Conservation (phyloP, 2,888 invertebrate species). For the Drosophila infuscata region DNA sequence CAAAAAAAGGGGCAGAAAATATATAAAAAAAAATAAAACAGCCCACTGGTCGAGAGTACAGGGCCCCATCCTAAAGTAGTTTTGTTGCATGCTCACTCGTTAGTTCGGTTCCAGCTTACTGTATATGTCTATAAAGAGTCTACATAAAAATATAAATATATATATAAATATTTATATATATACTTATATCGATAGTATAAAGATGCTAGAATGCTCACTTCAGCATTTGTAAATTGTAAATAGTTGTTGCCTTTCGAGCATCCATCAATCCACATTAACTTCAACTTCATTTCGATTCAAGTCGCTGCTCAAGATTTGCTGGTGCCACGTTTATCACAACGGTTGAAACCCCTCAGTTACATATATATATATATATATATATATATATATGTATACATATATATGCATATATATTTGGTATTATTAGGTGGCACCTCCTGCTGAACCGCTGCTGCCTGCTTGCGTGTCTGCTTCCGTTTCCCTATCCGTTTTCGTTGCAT, state of each 20-base stretch:
- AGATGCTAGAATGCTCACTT: constrained; percentile 19
- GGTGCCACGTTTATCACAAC: constrained; percentile 53
- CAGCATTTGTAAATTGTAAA: constrained; percentile 32
- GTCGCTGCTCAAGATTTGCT: constrained; percentile 16
- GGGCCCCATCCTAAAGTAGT: constrained; percentile 50
- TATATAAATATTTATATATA: constrained; percentile 5
- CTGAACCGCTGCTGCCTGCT: constrained; percentile 1
- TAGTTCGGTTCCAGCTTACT: constrained; percentile 41
- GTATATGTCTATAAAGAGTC: neutral
- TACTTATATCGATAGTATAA: constrained; percentile 8
- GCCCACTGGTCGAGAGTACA: constrained; percentile 48
- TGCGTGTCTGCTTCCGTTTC: constrained; percentile 6
- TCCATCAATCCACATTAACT: constrained; percentile 1
- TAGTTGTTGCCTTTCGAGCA: constrained; percentile 24
- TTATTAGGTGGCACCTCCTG: constrained; percentile 6
- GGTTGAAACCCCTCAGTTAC: constrained; percentile 51
- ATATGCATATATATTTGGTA: neutral
- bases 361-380: neutral
- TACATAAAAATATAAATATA: neutral
- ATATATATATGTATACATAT: neutral
- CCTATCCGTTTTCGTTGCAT: constrained; percentile 40
- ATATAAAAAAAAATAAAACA: constrained; percentile 21
- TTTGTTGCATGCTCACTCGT: constrained; percentile 65
- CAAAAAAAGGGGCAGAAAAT: neutral
- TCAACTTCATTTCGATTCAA: constrained; percentile 1